Evolutionary conservation across 2,113 vertebrate species (phyloP).

Genomic region (Lampris incognitus): DNA sequence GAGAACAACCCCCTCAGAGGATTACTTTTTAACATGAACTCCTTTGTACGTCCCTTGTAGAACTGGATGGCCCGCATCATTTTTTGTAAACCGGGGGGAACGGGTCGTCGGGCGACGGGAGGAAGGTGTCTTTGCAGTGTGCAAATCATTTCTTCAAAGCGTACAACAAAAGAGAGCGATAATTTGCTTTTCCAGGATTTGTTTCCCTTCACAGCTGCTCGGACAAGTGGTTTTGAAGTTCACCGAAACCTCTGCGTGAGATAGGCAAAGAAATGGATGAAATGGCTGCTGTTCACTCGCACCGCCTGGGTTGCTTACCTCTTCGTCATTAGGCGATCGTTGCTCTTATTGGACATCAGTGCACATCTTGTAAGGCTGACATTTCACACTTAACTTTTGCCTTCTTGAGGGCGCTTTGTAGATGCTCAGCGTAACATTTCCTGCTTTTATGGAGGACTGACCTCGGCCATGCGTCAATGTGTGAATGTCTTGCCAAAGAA

Average conservation of each 20-base stretch:
- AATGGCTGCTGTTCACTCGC: constrained; percentile 70
- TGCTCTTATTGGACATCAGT: too few species aligned
- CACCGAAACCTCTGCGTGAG: constrained; percentile 48
- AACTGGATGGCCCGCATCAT: constrained; percentile 13
- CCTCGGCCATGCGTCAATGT: too few species aligned
- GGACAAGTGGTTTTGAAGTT: constrained; percentile 43
- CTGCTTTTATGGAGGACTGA: too few species aligned
- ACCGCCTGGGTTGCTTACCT: not conserved
- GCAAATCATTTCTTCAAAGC: constrained; percentile 17
- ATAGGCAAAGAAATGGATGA: constrained; percentile 63
- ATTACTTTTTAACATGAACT: constrained; percentile 53
- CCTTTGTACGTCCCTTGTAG: constrained; percentile 42
- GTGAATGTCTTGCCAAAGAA: too few species aligned
- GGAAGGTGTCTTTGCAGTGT: constrained; percentile 38
- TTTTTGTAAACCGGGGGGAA: constrained; percentile 41
- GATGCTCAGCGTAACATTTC: too few species aligned
- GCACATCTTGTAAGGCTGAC: too few species aligned
- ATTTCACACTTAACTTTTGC: not conserved
- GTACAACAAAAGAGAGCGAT: not conserved
- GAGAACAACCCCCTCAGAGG: not conserved
- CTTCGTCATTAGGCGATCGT: not conserved
- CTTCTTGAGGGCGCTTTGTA: too few species aligned
- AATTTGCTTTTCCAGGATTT: constrained; percentile 21
- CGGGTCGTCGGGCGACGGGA: constrained; percentile 9
- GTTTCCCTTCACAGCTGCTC: constrained; percentile 18